Percentiles rank a stretch among this genome's conserved stretches.
These are phyloP conservation scores for Harpalus rufipes DNA, from an alignment of 2,888 invertebrate genomes.

Conservation along the genomic window DNA sequence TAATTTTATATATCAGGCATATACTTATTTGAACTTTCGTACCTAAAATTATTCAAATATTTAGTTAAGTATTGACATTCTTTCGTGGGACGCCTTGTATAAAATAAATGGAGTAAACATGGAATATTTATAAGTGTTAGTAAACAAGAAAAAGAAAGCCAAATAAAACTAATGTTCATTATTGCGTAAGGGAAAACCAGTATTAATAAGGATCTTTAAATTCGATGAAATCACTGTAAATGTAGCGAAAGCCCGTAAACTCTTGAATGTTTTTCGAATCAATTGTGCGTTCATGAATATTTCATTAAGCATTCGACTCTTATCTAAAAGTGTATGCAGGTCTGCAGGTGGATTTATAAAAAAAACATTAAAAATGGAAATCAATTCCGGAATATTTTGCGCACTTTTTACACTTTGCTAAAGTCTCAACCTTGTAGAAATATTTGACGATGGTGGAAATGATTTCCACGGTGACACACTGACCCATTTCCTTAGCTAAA, in stretches of 20 bases:
- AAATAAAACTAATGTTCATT: too few species aligned
- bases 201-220: too few species aligned
- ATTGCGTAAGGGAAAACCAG: too few species aligned
- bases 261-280: conserved; percentile 48
- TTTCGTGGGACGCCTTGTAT: too few species aligned
- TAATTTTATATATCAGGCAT: too few species aligned
- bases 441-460: not conserved
- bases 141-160: too few species aligned
- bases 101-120: too few species aligned
- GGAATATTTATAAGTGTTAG: too few species aligned
- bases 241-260: conserved; percentile 10
- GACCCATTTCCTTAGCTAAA: not conserved
- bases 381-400: conserved; percentile 57
- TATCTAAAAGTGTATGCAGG: conserved; percentile 46
- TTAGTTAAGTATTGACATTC: too few species aligned
- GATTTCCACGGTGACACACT: conserved; percentile 13
- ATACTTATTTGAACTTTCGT: too few species aligned
- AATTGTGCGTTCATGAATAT: conserved; percentile 57
- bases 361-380: conserved; percentile 64
- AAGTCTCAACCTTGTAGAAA: not conserved
- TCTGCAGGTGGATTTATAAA: conserved; percentile 52
- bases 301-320: conserved; percentile 56
- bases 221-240: not conserved
- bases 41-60: too few species aligned
- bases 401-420: conserved; percentile 13